These are phyloP conservation scores for Patella vulgata DNA, from an alignment of 1,140 invertebrate genomes.

Conservation along the genomic window DNA sequence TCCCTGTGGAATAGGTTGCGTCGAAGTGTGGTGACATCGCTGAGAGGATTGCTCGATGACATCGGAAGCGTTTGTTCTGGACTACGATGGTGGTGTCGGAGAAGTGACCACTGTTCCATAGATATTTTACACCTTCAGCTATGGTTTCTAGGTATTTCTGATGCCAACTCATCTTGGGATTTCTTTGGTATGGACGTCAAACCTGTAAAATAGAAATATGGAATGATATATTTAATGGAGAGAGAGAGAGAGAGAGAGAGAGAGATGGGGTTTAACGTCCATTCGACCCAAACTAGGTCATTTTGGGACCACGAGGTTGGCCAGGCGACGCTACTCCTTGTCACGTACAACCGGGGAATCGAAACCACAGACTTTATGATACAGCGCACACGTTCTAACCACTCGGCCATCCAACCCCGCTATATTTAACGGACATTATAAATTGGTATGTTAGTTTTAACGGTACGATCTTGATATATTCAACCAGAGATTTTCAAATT, in stretches of 20 bases:
- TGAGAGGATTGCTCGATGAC: conserved; percentile 39
- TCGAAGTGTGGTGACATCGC: conserved; percentile 47
- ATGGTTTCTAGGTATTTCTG: conserved; percentile 35
- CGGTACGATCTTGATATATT: too few relatives aligned
- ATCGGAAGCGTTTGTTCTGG: conserved; percentile 40
- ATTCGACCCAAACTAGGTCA: too few relatives aligned
- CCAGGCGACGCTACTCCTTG: too few relatives aligned
- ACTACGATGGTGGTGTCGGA: conserved; percentile 40
- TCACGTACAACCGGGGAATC: too few relatives aligned
- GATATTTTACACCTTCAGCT: conserved; percentile 25
- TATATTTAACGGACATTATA: too few relatives aligned
- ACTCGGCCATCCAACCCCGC: too few relatives aligned
- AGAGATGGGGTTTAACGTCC: too few relatives aligned
- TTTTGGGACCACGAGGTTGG: too few relatives aligned
- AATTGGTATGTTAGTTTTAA: too few relatives aligned
- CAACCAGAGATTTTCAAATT: too few relatives aligned
- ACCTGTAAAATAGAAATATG: not conserved
- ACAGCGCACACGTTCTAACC: too few relatives aligned
- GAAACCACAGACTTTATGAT: too few relatives aligned
- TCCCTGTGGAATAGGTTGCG: conserved; percentile 47
- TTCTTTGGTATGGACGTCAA: not conserved
- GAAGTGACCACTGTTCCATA: conserved; percentile 36
- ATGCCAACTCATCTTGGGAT: conserved; percentile 23
- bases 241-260: not conserved
- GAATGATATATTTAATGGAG: not conserved